Evolutionary conservation across 2,888 invertebrate species (phyloP), one percentile per base, ranked within the genome.

Genomic region (Hemithea aestivaria): DNA sequence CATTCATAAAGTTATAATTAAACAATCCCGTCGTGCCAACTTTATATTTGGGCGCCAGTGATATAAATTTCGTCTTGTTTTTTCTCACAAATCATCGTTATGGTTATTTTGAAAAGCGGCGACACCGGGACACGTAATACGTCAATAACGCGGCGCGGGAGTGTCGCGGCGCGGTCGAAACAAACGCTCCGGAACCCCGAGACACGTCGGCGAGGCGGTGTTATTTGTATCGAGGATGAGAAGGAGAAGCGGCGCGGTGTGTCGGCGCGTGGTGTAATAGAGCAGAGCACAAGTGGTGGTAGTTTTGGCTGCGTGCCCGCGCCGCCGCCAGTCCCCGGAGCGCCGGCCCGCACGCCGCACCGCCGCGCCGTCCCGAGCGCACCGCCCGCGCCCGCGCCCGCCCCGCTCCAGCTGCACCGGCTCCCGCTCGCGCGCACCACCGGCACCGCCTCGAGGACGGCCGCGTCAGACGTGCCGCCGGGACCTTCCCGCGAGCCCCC

Each of bases 231-330:
- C 16, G 7, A 23, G 21, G 4, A n/a, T 23, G 28, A 16, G 30
- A 6, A 10, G 8, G 43, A 51, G 52, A 44, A 70, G 68, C 62
- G 63, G 63, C 62, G 54, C 62, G 63, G 63, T 62, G 54, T 64
- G 37, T 61, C 31, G 20, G 66, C 73, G 45, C 46, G 58, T 69
- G 78, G 73, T 79, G 75, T 77, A 73, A 77, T 70, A 73, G 75
- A 73, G 67, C 71, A 73, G 75, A 72, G 67, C 71, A 70, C 62
- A 71, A 78, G 79, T 74, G 75, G 56, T 50, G 50, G n/a, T n/a
- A 45, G 61, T 60, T 63, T 76, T 85, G 83, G 84, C 83, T 56
- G 62, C 43, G 52, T 79, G 83, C 84, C 85, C 82, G 75, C 62
- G 62, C 62, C 44, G 55, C 64, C 61, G 72, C 66, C 82, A 83